A percentile compares a stretch with the other conserved stretches of the same genome.
Conservation (phyloP, 2,113 vertebrate genomes). For the Brachyhypopomus gauderio region DNA sequence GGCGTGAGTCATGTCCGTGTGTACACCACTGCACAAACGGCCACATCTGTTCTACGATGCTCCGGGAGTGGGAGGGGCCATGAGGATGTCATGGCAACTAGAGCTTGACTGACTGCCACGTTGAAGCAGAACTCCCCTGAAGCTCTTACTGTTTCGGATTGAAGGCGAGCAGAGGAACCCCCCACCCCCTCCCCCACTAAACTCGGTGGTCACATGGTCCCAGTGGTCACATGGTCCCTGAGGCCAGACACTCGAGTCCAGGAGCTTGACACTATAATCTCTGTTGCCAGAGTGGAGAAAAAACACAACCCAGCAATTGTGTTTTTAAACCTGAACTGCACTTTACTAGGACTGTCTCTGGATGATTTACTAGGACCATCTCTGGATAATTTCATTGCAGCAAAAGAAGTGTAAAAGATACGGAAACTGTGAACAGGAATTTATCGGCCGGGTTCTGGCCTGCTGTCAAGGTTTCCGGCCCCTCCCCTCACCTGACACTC, state of each 20-base stretch:
- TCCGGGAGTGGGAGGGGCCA: neutral
- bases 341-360: neutral
- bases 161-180: neutral
- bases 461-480: neutral
- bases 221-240: too few species aligned
- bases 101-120: constrained; percentile 18
- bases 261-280: constrained; percentile 31
- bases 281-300: neutral
- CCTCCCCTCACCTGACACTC: neutral
- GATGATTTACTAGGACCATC: neutral
- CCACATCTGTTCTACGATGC: neutral
- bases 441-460: too few species aligned
- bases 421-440: neutral
- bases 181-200: neutral
- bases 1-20: neutral
- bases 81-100: neutral
- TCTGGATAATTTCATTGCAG: neutral
- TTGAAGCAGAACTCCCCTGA: neutral
- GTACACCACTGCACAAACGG: neutral
- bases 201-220: neutral
- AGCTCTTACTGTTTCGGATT: neutral
- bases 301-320: neutral
- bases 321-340: neutral
- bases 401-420: neutral
- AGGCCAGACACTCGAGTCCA: neutral